phyloP scores from a whole-genome alignment of 2,888 invertebrate species.

The Leucophenga maculata region DNA sequence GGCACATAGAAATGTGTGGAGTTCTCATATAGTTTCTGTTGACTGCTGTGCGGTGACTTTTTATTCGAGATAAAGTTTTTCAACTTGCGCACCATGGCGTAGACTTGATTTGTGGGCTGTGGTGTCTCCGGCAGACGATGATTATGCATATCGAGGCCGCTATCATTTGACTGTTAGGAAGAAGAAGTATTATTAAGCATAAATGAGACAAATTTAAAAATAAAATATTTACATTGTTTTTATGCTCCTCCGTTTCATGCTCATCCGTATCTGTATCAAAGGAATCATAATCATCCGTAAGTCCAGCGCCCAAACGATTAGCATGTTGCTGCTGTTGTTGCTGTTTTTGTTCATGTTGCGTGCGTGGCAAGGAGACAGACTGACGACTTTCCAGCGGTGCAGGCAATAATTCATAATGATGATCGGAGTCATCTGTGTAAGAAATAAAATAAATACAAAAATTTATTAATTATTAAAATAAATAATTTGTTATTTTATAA shows the following conservation, averaged over 20 bases:
- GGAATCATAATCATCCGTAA: conserved; percentile 79
- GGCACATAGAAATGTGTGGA: conserved; percentile 63
- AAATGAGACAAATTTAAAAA: too few species aligned
- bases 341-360: conserved; percentile 30
- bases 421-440: conserved; percentile 81
- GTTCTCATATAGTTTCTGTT: conserved; percentile 69
- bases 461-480: background rate
- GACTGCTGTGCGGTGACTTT: conserved; percentile 64
- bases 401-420: conserved; percentile 79
- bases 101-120: conserved; percentile 74
- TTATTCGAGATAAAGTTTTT: conserved; percentile 76
- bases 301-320: conserved; percentile 59
- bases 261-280: conserved; percentile 79
- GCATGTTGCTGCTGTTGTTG: conserved; percentile 31
- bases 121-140: conserved; percentile 77
- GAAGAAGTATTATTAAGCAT: background rate
- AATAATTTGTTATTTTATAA: conserved; percentile 13
- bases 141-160: conserved; percentile 74
- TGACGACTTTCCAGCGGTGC: conserved; percentile 67
- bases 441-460: conserved; percentile 29
- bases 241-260: conserved; percentile 64
- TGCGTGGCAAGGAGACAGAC: conserved; percentile 52
- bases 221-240: conserved; percentile 62
- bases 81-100: conserved; percentile 80
- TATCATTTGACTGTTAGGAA: conserved; percentile 71